Evolutionary conservation across 2,113 vertebrate species (phyloP), one percentile per base, ranked within the genome.

Genomic region (Saguinus midas): DNA sequence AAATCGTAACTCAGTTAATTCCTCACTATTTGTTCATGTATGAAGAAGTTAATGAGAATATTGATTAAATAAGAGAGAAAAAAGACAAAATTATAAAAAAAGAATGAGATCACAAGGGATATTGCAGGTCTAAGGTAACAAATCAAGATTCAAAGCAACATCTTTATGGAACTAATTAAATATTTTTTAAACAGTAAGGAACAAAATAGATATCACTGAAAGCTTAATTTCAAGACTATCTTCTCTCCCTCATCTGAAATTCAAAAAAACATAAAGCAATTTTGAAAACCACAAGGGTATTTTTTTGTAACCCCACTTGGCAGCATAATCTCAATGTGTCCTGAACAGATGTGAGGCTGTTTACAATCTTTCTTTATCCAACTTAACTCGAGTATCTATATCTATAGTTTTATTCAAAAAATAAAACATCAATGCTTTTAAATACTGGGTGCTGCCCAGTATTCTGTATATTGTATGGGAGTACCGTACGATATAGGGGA

Each of bases 361-460:
- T 80, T 94, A 93, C 64, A 94, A 92, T 80, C 32, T 87, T 94
- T 90, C n/a, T 52, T 92, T 90, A 73, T 37, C 37, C 83, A 84
- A 83, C 61, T 84, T 95, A 84, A 83, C 70, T 87, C 94, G 88
- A 90, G 79, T 95, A 86, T 86, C 95, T 55, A 92, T 87, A 79
- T 87, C 92, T 86, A 90, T 61, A 58, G 23, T 75, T 92, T 94
- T 84, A 50, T 90, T 64, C 35, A 84, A 82, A 90, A 68, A 68
- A 17, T 23, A 78, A 90, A 81, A 35, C 13, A 58, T n/a, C 32
- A 61, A 61, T n/a, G 21, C 9, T 87, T 78, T 70, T 90, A 50
- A 82, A 29, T 40, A 81, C n/a, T 85, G 35, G 55, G 35, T 80
- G 10, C 29, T n/a, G 1, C 18, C 25, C 25, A 68, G 40, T 52